These are phyloP conservation scores for Zaprionus africanus DNA, from an alignment of 1,140 invertebrate species.

Conservation along the genomic window DNA sequence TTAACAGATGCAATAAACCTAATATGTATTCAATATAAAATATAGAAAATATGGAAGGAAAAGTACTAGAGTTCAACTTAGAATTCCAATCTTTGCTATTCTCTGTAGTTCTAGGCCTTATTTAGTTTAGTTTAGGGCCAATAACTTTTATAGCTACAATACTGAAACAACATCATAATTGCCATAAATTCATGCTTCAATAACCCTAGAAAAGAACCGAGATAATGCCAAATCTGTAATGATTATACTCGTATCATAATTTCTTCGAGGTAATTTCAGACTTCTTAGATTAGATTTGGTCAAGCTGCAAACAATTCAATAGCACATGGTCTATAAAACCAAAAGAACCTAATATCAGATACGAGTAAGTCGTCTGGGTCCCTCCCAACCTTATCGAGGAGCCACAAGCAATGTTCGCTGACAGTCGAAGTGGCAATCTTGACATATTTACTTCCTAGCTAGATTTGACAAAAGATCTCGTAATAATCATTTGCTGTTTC, in stretches of 20 bases:
- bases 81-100: neutral
- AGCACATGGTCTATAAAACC: neutral
- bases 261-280: neutral
- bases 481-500: slow-evolving; percentile 11
- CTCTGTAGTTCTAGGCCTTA: neutral
- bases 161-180: neutral
- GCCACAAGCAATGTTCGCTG: neutral
- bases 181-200: neutral
- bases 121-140: neutral
- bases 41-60: no score
- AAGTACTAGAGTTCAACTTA: no score
- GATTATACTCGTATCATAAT: neutral
- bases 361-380: neutral
- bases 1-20: no score
- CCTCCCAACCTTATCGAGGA: neutral
- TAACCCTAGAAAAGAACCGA: slow-evolving; percentile 6
- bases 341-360: neutral
- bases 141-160: neutral
- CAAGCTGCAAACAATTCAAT: neutral
- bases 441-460: slow-evolving; percentile 23
- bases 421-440: neutral
- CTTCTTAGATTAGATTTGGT: neutral
- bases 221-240: neutral
- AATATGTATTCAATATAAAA: no score
- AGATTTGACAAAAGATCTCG: slow-evolving; percentile 13